Evolutionary conservation across 2,113 vertebrate genomes (phyloP).

Genomic region (Aramus guarauna): DNA sequence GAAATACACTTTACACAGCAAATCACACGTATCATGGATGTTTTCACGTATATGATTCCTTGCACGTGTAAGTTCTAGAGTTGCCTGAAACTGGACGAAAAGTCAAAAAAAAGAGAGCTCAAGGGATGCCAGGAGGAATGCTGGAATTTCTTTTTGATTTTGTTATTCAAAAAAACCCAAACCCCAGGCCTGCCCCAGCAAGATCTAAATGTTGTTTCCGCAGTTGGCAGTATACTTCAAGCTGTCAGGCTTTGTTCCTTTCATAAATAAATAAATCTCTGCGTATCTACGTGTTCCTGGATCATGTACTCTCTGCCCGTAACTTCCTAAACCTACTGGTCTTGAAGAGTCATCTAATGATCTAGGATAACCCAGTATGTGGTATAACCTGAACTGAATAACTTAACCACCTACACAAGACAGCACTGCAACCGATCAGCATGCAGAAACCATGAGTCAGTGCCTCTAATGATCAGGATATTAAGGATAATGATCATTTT

Average conservation of each 20-base stretch:
- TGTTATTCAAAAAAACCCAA: not conserved
- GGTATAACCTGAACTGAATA: not conserved
- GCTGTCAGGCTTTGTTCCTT: not conserved
- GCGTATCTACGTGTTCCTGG: not conserved
- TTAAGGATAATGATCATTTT: not conserved
- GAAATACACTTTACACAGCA: not conserved
- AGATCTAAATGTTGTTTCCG: not conserved
- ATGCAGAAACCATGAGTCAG: not conserved
- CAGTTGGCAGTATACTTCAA: not conserved
- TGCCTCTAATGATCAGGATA: not conserved
- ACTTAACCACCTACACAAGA: not conserved
- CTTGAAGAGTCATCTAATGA: not conserved
- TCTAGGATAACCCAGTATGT: not conserved
- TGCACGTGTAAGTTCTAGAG: not conserved
- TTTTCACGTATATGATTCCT: not conserved
- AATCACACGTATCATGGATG: no score
- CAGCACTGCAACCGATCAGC: not conserved
- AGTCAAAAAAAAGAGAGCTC: not conserved
- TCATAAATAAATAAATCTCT: not conserved
- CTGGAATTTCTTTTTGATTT: not conserved
- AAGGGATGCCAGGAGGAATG: not conserved
- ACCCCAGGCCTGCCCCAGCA: not conserved
- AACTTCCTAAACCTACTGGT: not conserved
- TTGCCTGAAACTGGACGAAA: not conserved
- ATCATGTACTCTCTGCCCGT: not conserved